Conservation (phyloP, 64 coral and sea anemone species). For the Montipora foliosa region DNA sequence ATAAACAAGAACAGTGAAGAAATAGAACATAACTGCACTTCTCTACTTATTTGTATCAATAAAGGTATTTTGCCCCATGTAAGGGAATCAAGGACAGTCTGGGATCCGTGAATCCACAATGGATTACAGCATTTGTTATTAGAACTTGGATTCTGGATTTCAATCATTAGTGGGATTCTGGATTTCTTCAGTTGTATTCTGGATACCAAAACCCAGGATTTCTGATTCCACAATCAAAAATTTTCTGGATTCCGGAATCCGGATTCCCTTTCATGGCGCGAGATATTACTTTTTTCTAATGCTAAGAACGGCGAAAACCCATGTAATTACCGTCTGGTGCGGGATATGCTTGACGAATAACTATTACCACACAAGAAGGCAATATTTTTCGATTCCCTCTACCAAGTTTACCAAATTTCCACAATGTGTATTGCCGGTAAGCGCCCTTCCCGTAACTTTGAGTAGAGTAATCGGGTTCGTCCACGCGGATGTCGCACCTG, state of each 20-base stretch:
- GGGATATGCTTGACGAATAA: background rate
- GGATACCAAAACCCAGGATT: too few species aligned
- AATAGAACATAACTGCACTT: slow-evolving; percentile 2
- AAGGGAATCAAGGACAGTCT: background rate
- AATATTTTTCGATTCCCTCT: slow-evolving; percentile 14
- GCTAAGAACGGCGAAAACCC: slow-evolving; percentile 13
- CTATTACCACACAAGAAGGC: slow-evolving; percentile 12
- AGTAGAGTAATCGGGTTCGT: slow-evolving; percentile 35
- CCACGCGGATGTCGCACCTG: slow-evolving; percentile 28
- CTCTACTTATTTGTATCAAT: slow-evolving; percentile 14
- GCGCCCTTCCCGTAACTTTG: slow-evolving; percentile 39
- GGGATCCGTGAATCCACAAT: background rate
- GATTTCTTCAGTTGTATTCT: too few species aligned
- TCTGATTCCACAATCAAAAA: too few species aligned
- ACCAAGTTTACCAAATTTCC: slow-evolving; percentile 38
- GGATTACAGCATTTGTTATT: background rate
- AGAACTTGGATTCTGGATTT: background rate
- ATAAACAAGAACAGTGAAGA: slow-evolving; percentile 13
- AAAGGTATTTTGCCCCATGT: background rate
- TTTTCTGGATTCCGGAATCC: too few species aligned
- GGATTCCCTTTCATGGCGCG: too few species aligned
- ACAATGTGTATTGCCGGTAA: slow-evolving; percentile 46
- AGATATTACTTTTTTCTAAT: background rate
- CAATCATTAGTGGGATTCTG: too few species aligned
- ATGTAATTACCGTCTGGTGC: slow-evolving; percentile 37